Conservation (phyloP, 2,113 vertebrate genomes). For the Bos taurus region DNA sequence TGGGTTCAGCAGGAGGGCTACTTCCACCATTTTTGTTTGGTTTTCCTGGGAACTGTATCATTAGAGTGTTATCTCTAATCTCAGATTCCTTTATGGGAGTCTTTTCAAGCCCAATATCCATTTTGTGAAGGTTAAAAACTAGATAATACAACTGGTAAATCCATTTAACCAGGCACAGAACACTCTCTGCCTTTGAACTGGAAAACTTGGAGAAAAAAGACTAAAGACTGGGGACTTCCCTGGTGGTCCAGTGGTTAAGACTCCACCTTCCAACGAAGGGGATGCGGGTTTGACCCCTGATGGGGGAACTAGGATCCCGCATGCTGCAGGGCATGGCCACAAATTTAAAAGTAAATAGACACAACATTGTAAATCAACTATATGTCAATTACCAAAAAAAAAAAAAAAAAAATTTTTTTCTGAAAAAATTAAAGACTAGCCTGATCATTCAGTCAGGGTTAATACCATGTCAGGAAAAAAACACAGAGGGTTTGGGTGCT, state of each 20-base stretch:
- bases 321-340: not conserved
- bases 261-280: not conserved
- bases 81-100: not conserved
- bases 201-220: not conserved
- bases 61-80: not conserved
- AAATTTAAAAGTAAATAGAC: not conserved
- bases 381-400: not conserved
- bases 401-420: not conserved
- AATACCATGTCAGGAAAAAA: not conserved
- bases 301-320: not conserved
- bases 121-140: not conserved
- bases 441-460: not conserved
- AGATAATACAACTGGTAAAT: not conserved
- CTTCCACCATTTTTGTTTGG: not conserved
- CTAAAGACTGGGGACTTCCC: not conserved
- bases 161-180: not conserved
- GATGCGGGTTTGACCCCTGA: not conserved
- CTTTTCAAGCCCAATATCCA: not conserved
- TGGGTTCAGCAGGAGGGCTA: not conserved
- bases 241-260: not conserved
- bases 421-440: not conserved
- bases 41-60: not conserved
- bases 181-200: not conserved
- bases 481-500: not conserved
- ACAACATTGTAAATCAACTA: not conserved